Evolutionary conservation across 2,888 invertebrate species (phyloP).

Genomic region (Balanococcus diminutus): DNA sequence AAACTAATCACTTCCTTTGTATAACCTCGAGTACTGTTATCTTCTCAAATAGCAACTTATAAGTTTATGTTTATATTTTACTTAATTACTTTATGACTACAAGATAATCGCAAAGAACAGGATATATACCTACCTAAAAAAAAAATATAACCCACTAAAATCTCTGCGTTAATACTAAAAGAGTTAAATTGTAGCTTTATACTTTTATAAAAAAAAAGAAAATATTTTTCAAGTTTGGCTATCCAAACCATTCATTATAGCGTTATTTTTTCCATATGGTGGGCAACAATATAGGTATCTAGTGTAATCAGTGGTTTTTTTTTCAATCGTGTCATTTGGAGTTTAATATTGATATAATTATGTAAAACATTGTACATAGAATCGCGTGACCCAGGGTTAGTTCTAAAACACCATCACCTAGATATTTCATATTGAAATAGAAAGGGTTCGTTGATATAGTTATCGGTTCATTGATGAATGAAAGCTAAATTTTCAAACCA

Average conservation of each 20-base stretch:
- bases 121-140: too few relatives aligned
- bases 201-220: not conserved
- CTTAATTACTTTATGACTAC: not conserved
- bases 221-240: not conserved
- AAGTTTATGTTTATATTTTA: not conserved
- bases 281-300: not conserved
- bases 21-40: not conserved
- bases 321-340: constrained; percentile 9
- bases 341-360: not conserved
- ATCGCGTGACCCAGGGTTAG: not conserved
- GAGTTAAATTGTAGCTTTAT: too few relatives aligned
- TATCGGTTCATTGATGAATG: not conserved
- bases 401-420: not conserved
- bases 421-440: not conserved
- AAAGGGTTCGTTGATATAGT: not conserved
- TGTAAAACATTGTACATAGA: not conserved
- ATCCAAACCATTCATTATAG: not conserved
- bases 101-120: not conserved
- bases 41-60: not conserved
- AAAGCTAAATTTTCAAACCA: not conserved
- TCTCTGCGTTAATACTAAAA: too few relatives aligned
- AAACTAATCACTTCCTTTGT: not conserved
- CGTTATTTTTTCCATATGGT: not conserved
- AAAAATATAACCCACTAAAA: too few relatives aligned
- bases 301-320: not conserved